phyloP scores from a whole-genome alignment of 2,888 invertebrate genomes.

The Arge pagana region DNA sequence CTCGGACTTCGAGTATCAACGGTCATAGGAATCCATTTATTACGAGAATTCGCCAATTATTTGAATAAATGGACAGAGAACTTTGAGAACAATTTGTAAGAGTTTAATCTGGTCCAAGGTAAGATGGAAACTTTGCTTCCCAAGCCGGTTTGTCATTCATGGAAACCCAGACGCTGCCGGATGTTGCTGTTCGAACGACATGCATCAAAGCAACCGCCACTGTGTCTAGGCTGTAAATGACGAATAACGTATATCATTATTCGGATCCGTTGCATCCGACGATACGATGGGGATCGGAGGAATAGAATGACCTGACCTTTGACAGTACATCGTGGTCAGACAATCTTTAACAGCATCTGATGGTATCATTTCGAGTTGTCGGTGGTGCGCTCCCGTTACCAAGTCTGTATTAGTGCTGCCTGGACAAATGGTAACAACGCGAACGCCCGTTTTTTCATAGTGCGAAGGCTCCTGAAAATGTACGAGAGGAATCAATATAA shows the following conservation, averaged over 20 bases:
- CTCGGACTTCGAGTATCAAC: too few species aligned
- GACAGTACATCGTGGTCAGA: neutral
- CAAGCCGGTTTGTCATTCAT: neutral
- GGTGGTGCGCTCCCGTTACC: too few species aligned
- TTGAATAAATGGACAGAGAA: too few species aligned
- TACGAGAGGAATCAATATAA: too few species aligned
- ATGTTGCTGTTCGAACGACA: neutral
- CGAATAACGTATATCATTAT: neutral
- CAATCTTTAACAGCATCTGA: neutral
- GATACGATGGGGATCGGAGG: neutral
- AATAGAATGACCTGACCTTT: neutral
- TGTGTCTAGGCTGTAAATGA: neutral
- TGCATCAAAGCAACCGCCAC: neutral
- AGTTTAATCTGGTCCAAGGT: too few species aligned
- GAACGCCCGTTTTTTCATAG: constrained; percentile 47
- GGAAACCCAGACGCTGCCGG: neutral
- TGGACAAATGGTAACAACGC: constrained; percentile 54
- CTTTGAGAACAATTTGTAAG: too few species aligned
- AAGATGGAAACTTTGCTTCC: neutral
- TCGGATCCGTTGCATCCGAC: neutral
- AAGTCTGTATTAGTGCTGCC: constrained; percentile 52
- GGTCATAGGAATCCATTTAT: too few species aligned
- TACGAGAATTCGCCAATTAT: too few species aligned
- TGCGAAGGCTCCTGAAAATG: constrained; percentile 46
- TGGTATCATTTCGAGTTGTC: neutral